Base-by-base conservation (phyloP, 2,888 invertebrate species). In the Neelides folsomi region DNA sequence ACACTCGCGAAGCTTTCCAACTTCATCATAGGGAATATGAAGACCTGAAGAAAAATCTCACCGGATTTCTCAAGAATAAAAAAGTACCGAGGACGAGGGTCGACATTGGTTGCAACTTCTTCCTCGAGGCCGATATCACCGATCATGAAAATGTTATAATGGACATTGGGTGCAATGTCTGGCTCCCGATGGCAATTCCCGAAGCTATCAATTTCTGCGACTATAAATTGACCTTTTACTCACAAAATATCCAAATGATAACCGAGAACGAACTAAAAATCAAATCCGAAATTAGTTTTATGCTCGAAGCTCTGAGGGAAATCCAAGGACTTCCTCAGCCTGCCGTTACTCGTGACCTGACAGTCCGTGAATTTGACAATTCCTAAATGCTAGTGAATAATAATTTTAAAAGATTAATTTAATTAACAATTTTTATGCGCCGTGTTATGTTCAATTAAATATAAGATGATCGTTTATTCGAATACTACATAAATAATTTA, bases 31-130 rank as follows among this genome's bases (percentile, higher is more conserved):
- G 80, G 3, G 86, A 87, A 66, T 79, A 81, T 56, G 70, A 80
- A 8, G 83, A 86, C 66, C 74, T 88, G 42, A 80, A 81, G 68
- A 75, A 79, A 0, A 76, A 88, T 18, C 77, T 80, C 67, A 75
- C 2, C 35, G 44, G 34, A 15, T 52, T 47, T 46, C 49, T 7
- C 9, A 12, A 2, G 15, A 41, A 10, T 27, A 27, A 27, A 27
- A 27, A 27, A 27, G 27, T 7, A 27, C 27, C 27, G 27, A 37
- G 56, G 19, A 51, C 53, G 2, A 76, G 81, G 71, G 76, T 89
- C 20, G 84, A 89, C 67, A 71, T 90, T 34, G 89, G 89, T n/a
- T 82, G 83, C 63, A 84, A 83, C 68, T 82, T 87, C 62, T 89
- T 84, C 66, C 80, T 85, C 68, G 82, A 87, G 68, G 86, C 86